A percentile compares a stretch with the other conserved stretches of the same genome.
Conservation (phyloP, 2,888 invertebrate species). For the Standfussiana lucernea region DNA sequence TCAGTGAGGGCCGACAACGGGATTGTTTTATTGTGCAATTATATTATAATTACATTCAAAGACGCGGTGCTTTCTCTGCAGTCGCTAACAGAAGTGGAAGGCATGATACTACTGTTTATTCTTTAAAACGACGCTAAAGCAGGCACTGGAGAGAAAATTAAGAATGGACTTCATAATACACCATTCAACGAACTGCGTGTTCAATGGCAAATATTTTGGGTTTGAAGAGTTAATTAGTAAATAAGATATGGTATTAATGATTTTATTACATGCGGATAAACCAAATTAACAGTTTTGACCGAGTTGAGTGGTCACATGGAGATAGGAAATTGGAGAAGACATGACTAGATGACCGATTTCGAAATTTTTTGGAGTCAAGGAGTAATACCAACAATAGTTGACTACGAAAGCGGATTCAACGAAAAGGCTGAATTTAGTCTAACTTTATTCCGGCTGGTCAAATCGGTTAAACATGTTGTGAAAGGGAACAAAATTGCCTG, state of each 20-base stretch:
- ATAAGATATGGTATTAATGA: not conserved
- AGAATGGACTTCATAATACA: not conserved
- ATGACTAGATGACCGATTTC: conserved; percentile 23
- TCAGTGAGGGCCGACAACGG: not conserved
- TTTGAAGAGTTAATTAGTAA: not conserved
- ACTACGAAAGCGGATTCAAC: not conserved
- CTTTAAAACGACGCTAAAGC: not conserved
- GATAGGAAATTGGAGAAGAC: not conserved
- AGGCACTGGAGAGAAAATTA: not conserved
- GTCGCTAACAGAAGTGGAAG: conserved; percentile 19
- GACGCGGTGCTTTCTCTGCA: conserved; percentile 17
- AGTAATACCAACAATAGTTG: not conserved
- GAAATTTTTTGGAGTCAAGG: conserved; percentile 15
- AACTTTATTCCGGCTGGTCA: not conserved
- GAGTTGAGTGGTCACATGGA: conserved; percentile 6
- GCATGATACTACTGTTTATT: not conserved
- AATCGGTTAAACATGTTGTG: not conserved
- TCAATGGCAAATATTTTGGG: not conserved
- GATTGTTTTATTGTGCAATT: conserved; percentile 34
- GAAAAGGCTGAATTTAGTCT: not conserved
- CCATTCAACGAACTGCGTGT: not conserved
- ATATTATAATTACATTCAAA: conserved; percentile 29
- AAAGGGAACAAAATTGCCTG: not conserved
- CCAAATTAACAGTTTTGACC: not conserved
- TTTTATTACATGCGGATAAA: conserved; percentile 21